Evolutionary conservation across 92 coral and sea anemone genomes (phyloP), one percentile per base, ranked within the genome.

Genomic region (Palythoa heliodiscus): DNA sequence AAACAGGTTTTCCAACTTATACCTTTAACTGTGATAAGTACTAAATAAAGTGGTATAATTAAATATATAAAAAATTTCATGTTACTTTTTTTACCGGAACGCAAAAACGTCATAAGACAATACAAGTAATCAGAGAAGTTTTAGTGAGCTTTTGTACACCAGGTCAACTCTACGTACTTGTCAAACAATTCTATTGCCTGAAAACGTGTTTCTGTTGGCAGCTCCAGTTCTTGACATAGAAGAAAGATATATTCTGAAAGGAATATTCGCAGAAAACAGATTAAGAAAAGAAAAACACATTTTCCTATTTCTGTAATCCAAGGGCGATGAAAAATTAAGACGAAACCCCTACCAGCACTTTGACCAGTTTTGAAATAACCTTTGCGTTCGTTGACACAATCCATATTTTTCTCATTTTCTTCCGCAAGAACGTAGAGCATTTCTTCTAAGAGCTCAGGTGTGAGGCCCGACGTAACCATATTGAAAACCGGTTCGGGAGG

Each of bases 401-500:
- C 98, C 97, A 97, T 95, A 67, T 72, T 97, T 81, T 91, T 97
- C 64, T 97, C 99, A 82, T 97, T 97, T 87, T 91, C 93, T 50
- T 93, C 99, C 15, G 99, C 99, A 82, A 97, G 92, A 68, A 89
- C 93, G 71, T 94, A 95, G 75, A 97, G 90, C 35, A 93, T 86
- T 87, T 97, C 99, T 78, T 97, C 99, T 19, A 97, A 93, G 73
- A 97, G 91, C 75, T 93, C 95, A 29, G 99, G 91, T 14, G 98
- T 83, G 83, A 97, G 84, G 54, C 99, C 93, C 43, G 95, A 94
- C 50, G 89, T 55, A 86, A 77, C 87, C 98, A 92, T 92, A 85
- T 97, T 97, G 93, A 97, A 97, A 57, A 97, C 92, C 20, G 99
- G 99, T 71, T 97, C 99, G n/a, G 99, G 98, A 7, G 99, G 99